Percentiles rank a stretch among this genome's conserved stretches.
phyloP scores from a whole-genome alignment of 2,797 vertebrate species.

The Eulemur coronatus region DNA sequence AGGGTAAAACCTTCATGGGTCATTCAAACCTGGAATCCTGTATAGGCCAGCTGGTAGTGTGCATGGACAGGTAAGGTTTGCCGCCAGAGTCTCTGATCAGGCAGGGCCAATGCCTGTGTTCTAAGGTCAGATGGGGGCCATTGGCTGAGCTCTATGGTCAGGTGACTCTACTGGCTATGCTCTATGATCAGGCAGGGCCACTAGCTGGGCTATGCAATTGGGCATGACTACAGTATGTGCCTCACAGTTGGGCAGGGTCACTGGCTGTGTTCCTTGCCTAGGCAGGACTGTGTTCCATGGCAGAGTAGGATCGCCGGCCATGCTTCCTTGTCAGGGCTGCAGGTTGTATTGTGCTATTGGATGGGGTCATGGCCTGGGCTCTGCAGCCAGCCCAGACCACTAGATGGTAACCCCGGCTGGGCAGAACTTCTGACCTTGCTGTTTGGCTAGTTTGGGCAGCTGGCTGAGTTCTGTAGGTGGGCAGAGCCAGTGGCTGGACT shows the following conservation, averaged over 20 bases:
- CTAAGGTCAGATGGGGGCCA: not conserved
- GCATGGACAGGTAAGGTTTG: not conserved
- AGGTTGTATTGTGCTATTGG: not conserved
- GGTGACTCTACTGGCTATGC: not conserved
- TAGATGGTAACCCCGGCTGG: not conserved
- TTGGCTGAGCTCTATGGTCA: not conserved
- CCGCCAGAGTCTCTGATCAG: not conserved
- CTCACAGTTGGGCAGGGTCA: not conserved
- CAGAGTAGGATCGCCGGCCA: not conserved
- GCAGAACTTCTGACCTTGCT: not conserved
- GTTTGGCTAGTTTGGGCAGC: not conserved
- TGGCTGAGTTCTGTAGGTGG: not conserved
- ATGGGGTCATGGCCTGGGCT: no score
- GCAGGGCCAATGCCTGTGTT: not conserved
- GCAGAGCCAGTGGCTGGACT: not conserved
- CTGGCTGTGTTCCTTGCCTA: not conserved
- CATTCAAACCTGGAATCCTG: no score
- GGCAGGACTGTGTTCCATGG: not conserved
- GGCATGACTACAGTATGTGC: not conserved
- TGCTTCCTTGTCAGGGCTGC: not conserved
- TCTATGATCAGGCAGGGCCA: not conserved
- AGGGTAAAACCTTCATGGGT: not conserved
- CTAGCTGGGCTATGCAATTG: not conserved
- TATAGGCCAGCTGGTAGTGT: not conserved
- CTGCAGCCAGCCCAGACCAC: not conserved